Evolutionary conservation across 2,888 invertebrate species (phyloP), one percentile per base, ranked within the genome.

Genomic region (Andrena bicolor): DNA sequence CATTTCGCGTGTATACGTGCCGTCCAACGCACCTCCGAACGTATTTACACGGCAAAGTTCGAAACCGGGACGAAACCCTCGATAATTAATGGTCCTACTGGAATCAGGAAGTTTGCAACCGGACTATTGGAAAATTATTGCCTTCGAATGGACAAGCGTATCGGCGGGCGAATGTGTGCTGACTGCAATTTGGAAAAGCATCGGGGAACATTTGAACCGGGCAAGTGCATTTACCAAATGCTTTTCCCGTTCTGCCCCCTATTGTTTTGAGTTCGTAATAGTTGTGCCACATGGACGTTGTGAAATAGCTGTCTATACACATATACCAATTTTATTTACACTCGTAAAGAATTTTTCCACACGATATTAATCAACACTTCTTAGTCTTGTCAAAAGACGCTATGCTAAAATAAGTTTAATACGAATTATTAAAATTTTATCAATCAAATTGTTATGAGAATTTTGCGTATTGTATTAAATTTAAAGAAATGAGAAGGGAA

Each of bases 81-180:
- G 76, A 81, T 89, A 89, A 89, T 89, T 88, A 88, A 88, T 87
- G 86, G 74, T 81, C 65, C 79, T 86, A 83, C 76, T 75, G 87
- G 86, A 84, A 89, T 89, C 87, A 87, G 81, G 84, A 88, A 88
- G 89, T 88, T 88, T 79, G 63, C 76, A 68, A 53, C 72, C 69
- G n/a, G 82, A 79, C 49, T 84, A 87, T 89, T 81, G 79, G 86
- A 76, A 83, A 88, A 88, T 88, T 88, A 89, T 87, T 88, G 82
- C 80, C 66, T 74, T 75, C 65, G 70, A 74, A 78, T 68, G 78
- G 78, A 69, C 78, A 75, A 61, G 53, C 69, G 66, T 73, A 69
- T 73, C 72, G 77, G 32, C 70, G 49, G 61, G 60, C 20, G 68
- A 51, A 64, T 60, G 61, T 68, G 71, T 60, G 63, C 30, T 49